A percentile compares a stretch with the other conserved stretches of the same genome.
These are phyloP conservation scores for Megamerina dolium DNA, from an alignment of 2,888 invertebrate species.

Conservation along the genomic window DNA sequence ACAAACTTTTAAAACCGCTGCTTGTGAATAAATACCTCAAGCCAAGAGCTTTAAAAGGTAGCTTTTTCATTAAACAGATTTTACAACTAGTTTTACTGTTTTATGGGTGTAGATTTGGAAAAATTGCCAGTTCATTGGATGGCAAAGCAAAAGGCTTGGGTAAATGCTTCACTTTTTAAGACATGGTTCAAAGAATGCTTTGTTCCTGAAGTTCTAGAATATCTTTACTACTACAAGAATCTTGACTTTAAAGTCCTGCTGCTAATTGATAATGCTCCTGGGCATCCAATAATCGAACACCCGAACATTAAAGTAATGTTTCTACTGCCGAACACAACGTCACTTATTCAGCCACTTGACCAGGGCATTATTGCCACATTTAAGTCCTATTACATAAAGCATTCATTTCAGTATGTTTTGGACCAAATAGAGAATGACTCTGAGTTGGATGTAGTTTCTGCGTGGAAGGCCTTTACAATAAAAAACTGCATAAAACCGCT, in stretches of 20 bases:
- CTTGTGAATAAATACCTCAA: conserved; percentile 32
- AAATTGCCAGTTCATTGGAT: conserved; percentile 27
- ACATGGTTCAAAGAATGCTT: conserved; percentile 25
- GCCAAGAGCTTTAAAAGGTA: conserved; percentile 29
- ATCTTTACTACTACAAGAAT: conserved; percentile 12
- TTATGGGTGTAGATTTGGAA: no score
- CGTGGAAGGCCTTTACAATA: no score
- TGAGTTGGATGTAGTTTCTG: no score
- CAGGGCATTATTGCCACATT: no score
- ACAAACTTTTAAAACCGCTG: conserved; percentile 33
- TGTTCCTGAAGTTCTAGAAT: conserved; percentile 20
- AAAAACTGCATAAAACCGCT: no score
- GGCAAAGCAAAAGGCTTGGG: conserved; percentile 31
- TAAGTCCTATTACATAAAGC: no score
- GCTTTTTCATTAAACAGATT: no score
- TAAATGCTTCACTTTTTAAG: conserved; percentile 26
- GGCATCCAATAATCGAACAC: conserved; percentile 1
- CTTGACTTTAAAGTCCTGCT: conserved; percentile 10
- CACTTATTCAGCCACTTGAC: no score
- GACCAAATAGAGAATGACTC: conserved; percentile 4
- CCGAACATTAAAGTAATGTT: conserved; percentile 3
- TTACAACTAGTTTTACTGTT: no score
- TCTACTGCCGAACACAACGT: no score
- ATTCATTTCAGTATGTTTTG: no score
- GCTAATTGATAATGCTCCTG: conserved; percentile 11